Conservation (phyloP, 30 jellyfish, hydroid and myxozoan genomes). For the Aurelia coerulea region DNA sequence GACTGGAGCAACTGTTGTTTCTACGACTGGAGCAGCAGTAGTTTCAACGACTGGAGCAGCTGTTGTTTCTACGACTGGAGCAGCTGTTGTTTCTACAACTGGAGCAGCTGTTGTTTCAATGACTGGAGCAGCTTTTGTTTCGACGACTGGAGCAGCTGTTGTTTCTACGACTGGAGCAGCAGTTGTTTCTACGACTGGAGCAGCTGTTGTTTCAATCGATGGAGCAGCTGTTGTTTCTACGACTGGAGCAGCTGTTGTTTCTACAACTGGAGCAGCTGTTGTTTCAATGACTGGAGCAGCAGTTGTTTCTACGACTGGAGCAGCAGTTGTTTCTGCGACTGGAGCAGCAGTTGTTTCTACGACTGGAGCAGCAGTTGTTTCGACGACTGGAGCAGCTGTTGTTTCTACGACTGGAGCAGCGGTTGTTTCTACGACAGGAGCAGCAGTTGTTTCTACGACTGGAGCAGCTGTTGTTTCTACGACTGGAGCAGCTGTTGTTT, state of each 20-base stretch:
- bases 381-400: conserved; percentile 55
- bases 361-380: conserved; percentile 38
- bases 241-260: conserved; percentile 54
- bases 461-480: conserved; percentile 55
- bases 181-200: conserved; percentile 44
- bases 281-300: conserved; percentile 39
- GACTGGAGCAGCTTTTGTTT: conserved; percentile 49
- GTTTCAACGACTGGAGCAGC: conserved; percentile 44
- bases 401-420: conserved; percentile 62
- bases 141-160: conserved; percentile 55
- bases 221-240: conserved; percentile 43
- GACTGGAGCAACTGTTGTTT: conserved; percentile 43
- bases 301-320: conserved; percentile 24
- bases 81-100: conserved; percentile 18
- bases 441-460: conserved; percentile 22
- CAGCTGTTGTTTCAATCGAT: conserved; percentile 22
- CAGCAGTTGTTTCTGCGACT: conserved; percentile 45
- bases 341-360: conserved; percentile 49
- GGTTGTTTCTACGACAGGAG: conserved; percentile 13
- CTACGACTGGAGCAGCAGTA: conserved; percentile 44
- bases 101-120: conserved; percentile 44
- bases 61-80: conserved; percentile 35
- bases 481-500: conserved; percentile 47
- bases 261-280: conserved; percentile 35
- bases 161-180: conserved; percentile 61